Evolutionary conservation across 2,888 invertebrate species (phyloP), one percentile per base, ranked within the genome.

Genomic region (Hypolimnas misippus): DNA sequence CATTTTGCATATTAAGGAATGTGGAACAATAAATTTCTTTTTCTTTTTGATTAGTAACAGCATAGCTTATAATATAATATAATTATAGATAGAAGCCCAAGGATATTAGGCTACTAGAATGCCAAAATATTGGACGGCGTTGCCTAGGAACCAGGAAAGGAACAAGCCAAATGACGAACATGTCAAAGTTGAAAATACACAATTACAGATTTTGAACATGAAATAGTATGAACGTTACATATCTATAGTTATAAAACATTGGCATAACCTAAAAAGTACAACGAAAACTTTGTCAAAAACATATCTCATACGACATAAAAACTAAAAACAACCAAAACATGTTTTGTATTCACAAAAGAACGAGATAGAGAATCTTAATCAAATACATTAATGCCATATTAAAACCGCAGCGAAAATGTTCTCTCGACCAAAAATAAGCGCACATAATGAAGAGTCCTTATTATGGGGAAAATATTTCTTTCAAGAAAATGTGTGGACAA

Each of bases 401-500:
- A 56, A 56, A 58, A 67, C 40, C 61, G 57, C 61, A 58, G 56
- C 57, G 38, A 31, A 64, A 67, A 64, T 67, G 64, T 67, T 62
- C 40, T 55, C 25, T 58, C 64, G 58, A 64, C 65, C 65, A 54
- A 66, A 68, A 63, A 65, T 65, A 68, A 64, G 60, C 57, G 64
- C 64, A 66, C 66, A 69, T 68, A 68, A 66, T 66, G 64, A 63
- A 65, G 65, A 57, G 66, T 61, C 69, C 68, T 64, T 69, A 68
- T 71, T 70, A 71, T 66, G 68, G 71, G 69, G 74, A 75, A 63
- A 78, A 80, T 76, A 79, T 78, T 76, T 77, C 69, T 68, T 65
- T 72, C 71, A 79, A 79, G 81, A 82, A 84, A 84, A 83, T 81
- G 79, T 79, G 81, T 79, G 83, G 83, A 86, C 82, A 86, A 87